A percentile compares a stretch with the other conserved stretches of the same genome.
Conservation (phyloP, 2,888 invertebrate species). For the Caenorhabditis japonica region DNA sequence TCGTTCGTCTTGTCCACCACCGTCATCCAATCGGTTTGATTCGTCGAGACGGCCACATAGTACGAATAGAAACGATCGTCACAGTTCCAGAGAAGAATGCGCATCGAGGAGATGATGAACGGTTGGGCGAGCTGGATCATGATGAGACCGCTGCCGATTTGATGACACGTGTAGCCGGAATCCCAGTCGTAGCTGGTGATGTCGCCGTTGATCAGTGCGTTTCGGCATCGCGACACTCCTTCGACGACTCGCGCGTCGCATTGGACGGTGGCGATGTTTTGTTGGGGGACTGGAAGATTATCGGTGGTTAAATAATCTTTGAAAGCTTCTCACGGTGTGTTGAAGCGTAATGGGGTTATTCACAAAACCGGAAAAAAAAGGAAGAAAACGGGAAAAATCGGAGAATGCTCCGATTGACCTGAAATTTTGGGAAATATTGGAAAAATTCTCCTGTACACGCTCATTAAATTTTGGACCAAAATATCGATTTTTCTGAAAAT, state of each 20-base stretch:
- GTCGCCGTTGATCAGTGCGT: slow-evolving; percentile 95
- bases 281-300: slow-evolving; percentile 83
- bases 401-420: too few relatives aligned
- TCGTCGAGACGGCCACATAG: slow-evolving; percentile 80
- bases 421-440: too few relatives aligned
- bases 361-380: too few relatives aligned
- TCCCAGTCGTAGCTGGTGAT: slow-evolving; percentile 78
- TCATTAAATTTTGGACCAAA: too few relatives aligned
- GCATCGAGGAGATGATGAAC: slow-evolving; percentile 89
- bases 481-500: too few relatives aligned
- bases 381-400: too few relatives aligned
- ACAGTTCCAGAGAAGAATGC: slow-evolving; percentile 95
- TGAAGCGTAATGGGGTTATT: too few relatives aligned
- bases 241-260: slow-evolving; percentile 93
- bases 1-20: slow-evolving; percentile 90
- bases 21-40: slow-evolving; percentile 80
- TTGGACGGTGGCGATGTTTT: slow-evolving; percentile 92
- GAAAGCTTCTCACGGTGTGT: too few relatives aligned
- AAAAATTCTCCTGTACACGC: too few relatives aligned
- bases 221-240: slow-evolving; percentile 92
- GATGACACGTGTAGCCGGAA: slow-evolving; percentile 77
- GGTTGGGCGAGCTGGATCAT: slow-evolving; percentile 96
- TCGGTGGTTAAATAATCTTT: too few relatives aligned
- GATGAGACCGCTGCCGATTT: slow-evolving; percentile 89
- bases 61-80: slow-evolving; percentile 80